Evolutionary conservation across 2,888 invertebrate species (phyloP).

Genomic region (Autographa pulchrina): DNA sequence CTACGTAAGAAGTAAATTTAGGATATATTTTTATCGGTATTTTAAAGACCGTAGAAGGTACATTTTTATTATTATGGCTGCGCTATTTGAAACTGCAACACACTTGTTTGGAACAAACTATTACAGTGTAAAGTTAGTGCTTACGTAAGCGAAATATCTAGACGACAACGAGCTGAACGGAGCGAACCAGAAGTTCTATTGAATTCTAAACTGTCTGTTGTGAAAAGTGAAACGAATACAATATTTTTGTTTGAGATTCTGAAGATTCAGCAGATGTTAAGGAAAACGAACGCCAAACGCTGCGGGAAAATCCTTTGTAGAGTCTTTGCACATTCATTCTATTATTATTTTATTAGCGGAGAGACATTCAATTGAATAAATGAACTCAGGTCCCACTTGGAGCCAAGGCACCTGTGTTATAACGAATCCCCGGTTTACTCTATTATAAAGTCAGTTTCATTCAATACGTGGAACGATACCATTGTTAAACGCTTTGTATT

Average conservation of each 20-base stretch:
- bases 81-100: conserved; percentile 9
- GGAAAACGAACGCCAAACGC: conserved; percentile 15
- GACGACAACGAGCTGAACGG: conserved; percentile 30
- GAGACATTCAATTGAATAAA: conserved; percentile 3
- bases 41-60: not conserved
- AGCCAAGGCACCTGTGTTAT: not conserved
- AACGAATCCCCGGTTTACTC: not conserved
- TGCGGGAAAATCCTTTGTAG: conserved; percentile 20
- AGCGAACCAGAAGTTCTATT: conserved; percentile 31
- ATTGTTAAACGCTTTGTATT: conserved; percentile 22
- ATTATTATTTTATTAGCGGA: conserved; percentile 17
- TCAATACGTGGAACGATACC: conserved; percentile 19
- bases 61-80: not conserved
- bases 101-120: conserved; percentile 23
- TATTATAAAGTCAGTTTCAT: conserved; percentile 14
- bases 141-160: conserved; percentile 41
- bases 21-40: not conserved
- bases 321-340: conserved; percentile 20
- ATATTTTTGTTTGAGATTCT: conserved; percentile 35
- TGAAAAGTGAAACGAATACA: conserved; percentile 42
- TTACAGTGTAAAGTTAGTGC: conserved; percentile 18
- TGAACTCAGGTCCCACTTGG: not conserved
- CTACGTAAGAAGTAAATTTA: not conserved
- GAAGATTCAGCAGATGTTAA: conserved; percentile 27
- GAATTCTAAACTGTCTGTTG: conserved; percentile 34